Base-by-base conservation (phyloP, 2,113 vertebrate species). In the Orientallactaga bullata region DNA sequence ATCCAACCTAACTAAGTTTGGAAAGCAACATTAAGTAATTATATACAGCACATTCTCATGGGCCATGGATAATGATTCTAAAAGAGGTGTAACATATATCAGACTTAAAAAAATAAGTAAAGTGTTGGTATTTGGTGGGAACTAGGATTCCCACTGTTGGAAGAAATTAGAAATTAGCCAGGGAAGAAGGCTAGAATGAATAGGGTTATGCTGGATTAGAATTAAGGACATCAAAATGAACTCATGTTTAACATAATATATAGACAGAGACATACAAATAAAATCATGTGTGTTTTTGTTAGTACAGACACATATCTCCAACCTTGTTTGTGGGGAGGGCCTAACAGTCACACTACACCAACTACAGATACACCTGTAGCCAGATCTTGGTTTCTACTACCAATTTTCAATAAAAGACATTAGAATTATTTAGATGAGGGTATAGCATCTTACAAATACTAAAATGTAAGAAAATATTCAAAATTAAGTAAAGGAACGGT, bases 241-340 rank as follows among this genome's bases (percentile, higher is more conserved):
- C n/a, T n/a, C n/a, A n/a, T n/a, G n/a, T n/a, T n/a, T n/a, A 84
- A 55, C 39, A 78, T 72, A 71, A 84, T 83, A 82, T n/a, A 42
- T 37, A 77, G 8, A 63, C 6, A 68, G 18, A 87, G 30, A 51
- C 21, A 72, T 11, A 37, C 7, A 79, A 1, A 51, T 10, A 71
- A 71, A 78, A 55, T 66, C 74, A 74, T 20, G 51, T 47, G 39
- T 2, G 5, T 86, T 3, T 85, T 2, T 81, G 42, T 17, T 18
- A 0, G n/a, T 24, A 35, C 58, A 30, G 55, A 72, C 20, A 30
- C 73, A 23, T 9, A 63, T 85, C 78, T 85, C 37, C n/a, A 91
- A 35, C 32, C 91, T 32, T 88, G 66, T 94, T n/a, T 91, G 51
- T 5, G 32, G 17, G 74, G 7, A 76, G 5, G 28, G 28, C 8